Evolutionary conservation across 2,888 invertebrate genomes (phyloP).

Genomic region (Panzeria rudis): DNA sequence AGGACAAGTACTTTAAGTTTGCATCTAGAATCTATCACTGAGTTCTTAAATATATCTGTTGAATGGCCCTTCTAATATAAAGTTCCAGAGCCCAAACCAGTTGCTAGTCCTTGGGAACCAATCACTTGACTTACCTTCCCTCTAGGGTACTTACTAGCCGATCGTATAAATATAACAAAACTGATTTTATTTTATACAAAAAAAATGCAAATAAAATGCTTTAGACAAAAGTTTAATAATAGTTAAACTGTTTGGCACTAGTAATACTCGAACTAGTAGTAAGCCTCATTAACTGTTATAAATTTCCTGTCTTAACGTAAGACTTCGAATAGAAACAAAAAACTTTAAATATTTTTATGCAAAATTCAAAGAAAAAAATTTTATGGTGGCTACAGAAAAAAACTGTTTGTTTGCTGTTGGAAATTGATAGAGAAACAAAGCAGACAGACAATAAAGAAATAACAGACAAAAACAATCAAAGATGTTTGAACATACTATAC

Average conservation of each 20-base stretch:
- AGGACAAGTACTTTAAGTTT: no score
- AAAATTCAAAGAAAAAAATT: conserved; percentile 18
- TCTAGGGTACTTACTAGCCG: neutral
- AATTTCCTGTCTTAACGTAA: conserved; percentile 69
- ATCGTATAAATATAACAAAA: neutral
- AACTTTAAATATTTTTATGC: neutral
- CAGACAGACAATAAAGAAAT: conserved; percentile 10
- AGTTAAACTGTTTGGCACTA: conserved; percentile 6
- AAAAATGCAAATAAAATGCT: neutral
- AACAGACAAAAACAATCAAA: conserved; percentile 6
- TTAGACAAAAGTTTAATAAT: conserved; percentile 14
- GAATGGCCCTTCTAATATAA: neutral
- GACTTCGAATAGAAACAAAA: neutral
- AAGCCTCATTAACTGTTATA: conserved; percentile 72
- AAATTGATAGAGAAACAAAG: conserved; percentile 39
- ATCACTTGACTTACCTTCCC: no score
- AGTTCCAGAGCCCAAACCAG: neutral
- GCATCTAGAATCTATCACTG: no score
- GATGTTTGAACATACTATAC: conserved; percentile 8
- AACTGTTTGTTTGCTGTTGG: neutral
- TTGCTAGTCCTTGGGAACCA: neutral
- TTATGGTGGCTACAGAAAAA: conserved; percentile 1
- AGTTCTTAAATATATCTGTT: no score
- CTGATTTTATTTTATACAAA: neutral
- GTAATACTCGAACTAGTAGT: neutral